A percentile compares a stretch with the other conserved stretches of the same genome.
These are phyloP conservation scores for Aurelia coerulea DNA, from an alignment of 30 jellyfish, hydroid and myxozoan species.

Conservation along the genomic window DNA sequence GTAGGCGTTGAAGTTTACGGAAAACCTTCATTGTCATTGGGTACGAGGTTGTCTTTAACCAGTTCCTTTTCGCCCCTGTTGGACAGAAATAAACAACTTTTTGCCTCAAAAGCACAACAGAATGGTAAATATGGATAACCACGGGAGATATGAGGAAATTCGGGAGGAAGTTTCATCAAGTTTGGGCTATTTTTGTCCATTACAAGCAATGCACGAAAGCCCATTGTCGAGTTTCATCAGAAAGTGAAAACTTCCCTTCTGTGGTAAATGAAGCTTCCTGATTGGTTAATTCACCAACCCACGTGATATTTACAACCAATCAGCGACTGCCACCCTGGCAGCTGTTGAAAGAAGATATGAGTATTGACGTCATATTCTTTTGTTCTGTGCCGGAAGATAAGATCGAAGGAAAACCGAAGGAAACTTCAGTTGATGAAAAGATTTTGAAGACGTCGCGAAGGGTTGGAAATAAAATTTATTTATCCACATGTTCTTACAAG, in stretches of 20 bases:
- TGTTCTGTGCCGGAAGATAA: constrained; percentile 45
- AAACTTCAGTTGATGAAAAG: not conserved
- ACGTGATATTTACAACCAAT: constrained; percentile 50
- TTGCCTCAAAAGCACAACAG: too few relatives aligned
- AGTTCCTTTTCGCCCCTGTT: too few relatives aligned
- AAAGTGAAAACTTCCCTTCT: not conserved
- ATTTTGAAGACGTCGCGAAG: not conserved
- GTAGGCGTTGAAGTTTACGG: too few relatives aligned
- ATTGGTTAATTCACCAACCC: constrained; percentile 23
- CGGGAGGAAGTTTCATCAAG: too few relatives aligned
- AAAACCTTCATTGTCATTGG: too few relatives aligned
- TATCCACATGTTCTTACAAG: constrained; percentile 28
- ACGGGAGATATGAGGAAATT: too few relatives aligned
- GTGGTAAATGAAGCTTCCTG: not conserved
- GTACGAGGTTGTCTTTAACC: too few relatives aligned
- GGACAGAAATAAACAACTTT: too few relatives aligned
- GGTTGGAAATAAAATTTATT: not conserved
- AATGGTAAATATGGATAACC: too few relatives aligned
- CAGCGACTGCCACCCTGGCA: constrained; percentile 55
- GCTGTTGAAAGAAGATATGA: constrained; percentile 24
- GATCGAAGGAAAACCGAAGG: not conserved
- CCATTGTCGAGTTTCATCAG: constrained; percentile 21
- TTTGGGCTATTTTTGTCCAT: too few relatives aligned
- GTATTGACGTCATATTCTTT: constrained; percentile 43
- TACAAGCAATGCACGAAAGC: too few relatives aligned